Base-by-base conservation (phyloP, 2,113 vertebrate species). In the Sorex araneus region DNA sequence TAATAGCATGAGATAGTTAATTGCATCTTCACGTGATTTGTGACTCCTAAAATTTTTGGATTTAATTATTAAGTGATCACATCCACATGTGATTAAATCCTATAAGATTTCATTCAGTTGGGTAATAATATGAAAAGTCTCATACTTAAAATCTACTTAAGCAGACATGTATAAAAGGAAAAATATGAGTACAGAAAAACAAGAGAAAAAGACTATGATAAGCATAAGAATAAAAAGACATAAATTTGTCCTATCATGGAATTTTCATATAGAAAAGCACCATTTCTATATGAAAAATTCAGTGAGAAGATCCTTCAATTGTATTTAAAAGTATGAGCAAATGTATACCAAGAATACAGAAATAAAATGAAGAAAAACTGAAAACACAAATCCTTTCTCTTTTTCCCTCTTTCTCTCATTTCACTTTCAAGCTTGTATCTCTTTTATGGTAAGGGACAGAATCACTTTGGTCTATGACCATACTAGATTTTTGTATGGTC, bases 121-220 rank as follows among this genome's bases (percentile, higher is more conserved):
- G 10, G 34, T 86, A 89, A 92, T 92, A 92, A 93, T 89, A 94
- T 84, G 32, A 89, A 77, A 86, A 47, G 9, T 28, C 0, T 40
- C 12, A 5, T 92, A 25, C 25, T 92, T 96, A 82, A 66, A 92
- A 87, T 67, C 8, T 43, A 36, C 77, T 45, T 92, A 90, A 81
- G 10, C 19, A 88, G 32, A 45, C 3, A 47, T 1, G 3, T 86
- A 75, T 32, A 7, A 70, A 28, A 79, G 45, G 3, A 12, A 83
- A 93, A 73, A 64, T 71, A 80, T 7, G 12, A 84, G 30, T 63
- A 25, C 6, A 84, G 8, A 80, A 73, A 92, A 54, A 57, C 85
- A 83, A 19, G n/a, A 27, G 6, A 75, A 19, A 92, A 92, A 94
- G 90, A 73, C 75, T 21, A 60, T 6, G 16, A 23, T 60, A 23